These are phyloP conservation scores for Lamellibrachia luymesi DNA, from an alignment of 1,140 invertebrate genomes.

Conservation along the genomic window DNA sequence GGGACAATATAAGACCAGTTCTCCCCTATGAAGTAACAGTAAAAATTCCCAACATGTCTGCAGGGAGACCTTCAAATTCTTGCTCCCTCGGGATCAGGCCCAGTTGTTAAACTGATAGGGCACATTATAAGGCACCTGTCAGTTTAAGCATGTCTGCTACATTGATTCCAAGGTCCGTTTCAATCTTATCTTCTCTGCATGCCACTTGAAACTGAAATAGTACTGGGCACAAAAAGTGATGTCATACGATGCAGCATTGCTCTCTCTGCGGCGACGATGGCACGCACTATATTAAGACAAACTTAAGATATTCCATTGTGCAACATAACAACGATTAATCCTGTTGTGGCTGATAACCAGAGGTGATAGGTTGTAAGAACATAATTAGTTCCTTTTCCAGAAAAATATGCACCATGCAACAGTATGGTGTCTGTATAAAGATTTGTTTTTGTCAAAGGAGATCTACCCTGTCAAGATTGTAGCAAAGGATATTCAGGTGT, in stretches of 20 bases:
- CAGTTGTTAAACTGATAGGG: neutral
- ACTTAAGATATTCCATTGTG: neutral
- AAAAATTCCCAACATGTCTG: neutral
- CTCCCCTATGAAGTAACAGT: neutral
- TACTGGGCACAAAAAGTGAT: neutral
- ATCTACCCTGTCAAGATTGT: neutral
- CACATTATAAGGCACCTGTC: neutral
- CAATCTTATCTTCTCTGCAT: neutral
- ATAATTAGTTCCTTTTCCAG: neutral
- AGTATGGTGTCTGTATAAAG: neutral
- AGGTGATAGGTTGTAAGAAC: neutral
- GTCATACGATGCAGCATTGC: neutral
- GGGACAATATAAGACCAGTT: neutral
- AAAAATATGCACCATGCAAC: neutral
- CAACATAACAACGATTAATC: neutral
- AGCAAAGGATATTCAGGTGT: neutral
- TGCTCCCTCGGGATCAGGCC: neutral
- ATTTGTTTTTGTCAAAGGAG: neutral
- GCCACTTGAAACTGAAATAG: neutral
- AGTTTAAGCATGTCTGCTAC: neutral
- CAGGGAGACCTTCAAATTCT: neutral
- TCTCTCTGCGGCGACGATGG: neutral
- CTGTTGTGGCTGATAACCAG: neutral
- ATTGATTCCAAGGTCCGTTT: neutral
- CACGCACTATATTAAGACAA: neutral